Evolutionary conservation across 2,888 invertebrate species (phyloP), one percentile per base, ranked within the genome.

Genomic region (Neoascia interrupta): DNA sequence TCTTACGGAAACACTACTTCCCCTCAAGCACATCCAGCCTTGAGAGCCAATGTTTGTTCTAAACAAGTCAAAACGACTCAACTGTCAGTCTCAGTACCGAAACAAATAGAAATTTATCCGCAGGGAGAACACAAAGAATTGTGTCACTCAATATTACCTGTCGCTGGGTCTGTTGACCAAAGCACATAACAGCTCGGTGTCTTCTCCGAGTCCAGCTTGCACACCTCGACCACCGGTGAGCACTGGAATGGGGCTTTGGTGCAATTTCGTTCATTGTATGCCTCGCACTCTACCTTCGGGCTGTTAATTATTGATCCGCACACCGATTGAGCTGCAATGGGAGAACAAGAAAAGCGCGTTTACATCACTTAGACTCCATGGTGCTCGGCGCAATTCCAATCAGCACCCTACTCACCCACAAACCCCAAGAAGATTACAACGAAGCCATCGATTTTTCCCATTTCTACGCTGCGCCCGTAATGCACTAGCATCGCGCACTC

Each of bases 121-220:
- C n/a, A n/a, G n/a, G n/a, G n/a, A n/a, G n/a, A n/a, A n/a, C n/a
- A n/a, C n/a, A n/a, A n/a, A n/a, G n/a, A n/a, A n/a, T n/a, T n/a
- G n/a, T n/a, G n/a, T n/a, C n/a, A n/a, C n/a, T n/a, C n/a, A n/a
- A n/a, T n/a, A n/a, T n/a, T 91, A 85, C 94, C 93, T 34, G 93
- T 92, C 39, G 88, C 87, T 84, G 91, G 92, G 83, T 91, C 91
- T 34, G 90, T 92, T 68, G 92, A 91, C 97, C 97, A 97, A 0
- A 96, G 87, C 0, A 94, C 95, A 87, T 94, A 96, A 87, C 97
- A 97, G 84, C 95, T 94, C 85, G 92, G 93, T 23, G 93, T 91
- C 85, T 95, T 95, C 54, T 93, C 93, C 2, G 91, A 89, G 82
- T 94, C 93, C 13, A 91, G 90, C 5, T 91, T 90, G 69, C 88